These are phyloP conservation scores for Calephelis nemesis DNA, from an alignment of 1,140 invertebrate species.

Conservation along the genomic window DNA sequence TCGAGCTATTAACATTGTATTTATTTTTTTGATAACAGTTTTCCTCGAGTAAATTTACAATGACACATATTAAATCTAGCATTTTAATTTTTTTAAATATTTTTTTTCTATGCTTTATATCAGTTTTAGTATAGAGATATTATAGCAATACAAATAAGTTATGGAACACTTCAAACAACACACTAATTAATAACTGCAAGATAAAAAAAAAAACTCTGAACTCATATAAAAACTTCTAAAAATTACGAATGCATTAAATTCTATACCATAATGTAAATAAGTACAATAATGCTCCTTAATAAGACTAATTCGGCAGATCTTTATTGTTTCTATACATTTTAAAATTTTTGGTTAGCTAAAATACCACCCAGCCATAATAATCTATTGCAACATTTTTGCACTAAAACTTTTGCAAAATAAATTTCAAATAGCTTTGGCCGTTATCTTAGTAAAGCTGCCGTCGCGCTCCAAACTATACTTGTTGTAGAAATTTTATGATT, in stretches of 20 bases:
- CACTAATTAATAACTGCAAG: slow-evolving; percentile 9
- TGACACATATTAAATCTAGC: no score
- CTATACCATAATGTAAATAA: slow-evolving; percentile 30
- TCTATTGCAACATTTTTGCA: slow-evolving; percentile 13
- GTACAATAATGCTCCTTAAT: slow-evolving; percentile 55
- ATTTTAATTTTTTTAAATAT: no score
- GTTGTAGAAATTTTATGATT: slow-evolving; percentile 11
- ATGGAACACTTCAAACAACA: slow-evolving; percentile 9
- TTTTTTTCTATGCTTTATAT: no score
- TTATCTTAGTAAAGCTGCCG: not conserved
- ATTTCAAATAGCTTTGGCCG: slow-evolving; percentile 12
- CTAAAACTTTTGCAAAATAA: slow-evolving; percentile 22
- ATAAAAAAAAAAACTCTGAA: not conserved
- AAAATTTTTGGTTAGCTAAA: slow-evolving; percentile 33
- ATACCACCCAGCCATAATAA: not conserved
- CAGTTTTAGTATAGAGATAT: slow-evolving; percentile 12
- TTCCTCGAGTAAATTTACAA: no score
- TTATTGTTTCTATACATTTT: slow-evolving; percentile 53
- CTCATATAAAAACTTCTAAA: slow-evolving; percentile 22
- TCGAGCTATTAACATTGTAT: no score
- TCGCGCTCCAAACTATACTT: not conserved
- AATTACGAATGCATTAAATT: slow-evolving; percentile 34
- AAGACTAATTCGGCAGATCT: slow-evolving; percentile 72
- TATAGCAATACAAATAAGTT: slow-evolving; percentile 24
- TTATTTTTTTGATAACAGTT: no score